A percentile compares a stretch with the other conserved stretches of the same genome.
Conservation (phyloP, 1,140 invertebrate genomes). For the Drosophila trapezifrons region DNA sequence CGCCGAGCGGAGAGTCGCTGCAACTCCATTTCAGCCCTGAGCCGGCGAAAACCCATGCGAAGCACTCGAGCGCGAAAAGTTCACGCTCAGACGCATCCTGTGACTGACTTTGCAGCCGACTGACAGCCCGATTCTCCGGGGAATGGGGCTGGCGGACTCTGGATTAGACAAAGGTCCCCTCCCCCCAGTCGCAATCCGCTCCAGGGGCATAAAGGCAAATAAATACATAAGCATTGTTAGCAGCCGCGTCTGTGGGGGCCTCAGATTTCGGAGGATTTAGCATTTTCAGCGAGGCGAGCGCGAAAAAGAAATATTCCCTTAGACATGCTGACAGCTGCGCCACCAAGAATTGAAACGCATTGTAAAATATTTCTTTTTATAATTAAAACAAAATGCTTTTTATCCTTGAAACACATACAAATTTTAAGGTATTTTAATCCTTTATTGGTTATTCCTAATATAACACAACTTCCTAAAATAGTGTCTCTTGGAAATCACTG, state of each 20-base stretch:
- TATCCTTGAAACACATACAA: too few species aligned
- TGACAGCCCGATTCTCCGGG: constrained; percentile 26
- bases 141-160: background rate
- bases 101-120: constrained; percentile 64
- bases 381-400: too few species aligned
- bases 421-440: too few species aligned
- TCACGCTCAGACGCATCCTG: constrained; percentile 73
- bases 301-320: background rate
- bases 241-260: constrained; percentile 33
- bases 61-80: constrained; percentile 66
- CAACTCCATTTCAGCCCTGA: constrained; percentile 51
- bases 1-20: constrained; percentile 39
- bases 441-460: too few species aligned
- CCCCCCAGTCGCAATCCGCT: constrained; percentile 24
- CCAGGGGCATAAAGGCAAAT: constrained; percentile 64
- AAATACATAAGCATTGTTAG: constrained; percentile 59
- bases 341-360: background rate
- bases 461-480: too few species aligned
- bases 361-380: background rate
- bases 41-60: constrained; percentile 32
- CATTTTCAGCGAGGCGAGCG: background rate
- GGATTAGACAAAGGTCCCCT: constrained; percentile 7
- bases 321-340: background rate
- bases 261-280: constrained; percentile 26
- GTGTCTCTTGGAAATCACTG: too few species aligned